Base-by-base conservation (phyloP, 2,888 invertebrate genomes). In the Leptopilina syphax region DNA sequence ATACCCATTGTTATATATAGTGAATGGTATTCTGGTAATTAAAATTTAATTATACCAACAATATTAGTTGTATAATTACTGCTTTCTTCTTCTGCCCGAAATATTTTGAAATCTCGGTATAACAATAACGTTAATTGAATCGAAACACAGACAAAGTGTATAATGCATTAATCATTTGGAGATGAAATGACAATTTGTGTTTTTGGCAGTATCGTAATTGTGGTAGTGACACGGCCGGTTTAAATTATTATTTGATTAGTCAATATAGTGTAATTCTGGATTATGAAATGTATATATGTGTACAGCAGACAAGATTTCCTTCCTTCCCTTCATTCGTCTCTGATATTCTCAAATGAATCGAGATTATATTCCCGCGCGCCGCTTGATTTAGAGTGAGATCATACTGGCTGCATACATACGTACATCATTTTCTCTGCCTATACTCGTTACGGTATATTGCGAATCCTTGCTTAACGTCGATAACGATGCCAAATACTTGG, bases 401-500 rank as follows among this genome's bases (percentile, higher is more conserved):
- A 54, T 27, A 27, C 54, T 18, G 18, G 18, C 18, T 27, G 70
- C 70, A 68, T 68, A 68, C 68, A 18, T 18, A 70, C 54, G 76
- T 73, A 73, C 79, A 67, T 63, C 77, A 78, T 77, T 44, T 34
- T 34, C 34, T 79, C 80, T 81, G 78, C 68, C 77, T 79, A 18
- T 18, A 79, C 77, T 79, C 77, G 73, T 81, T 76, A 79, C 78
- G 80, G 80, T 81, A 80, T 82, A 83, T 84, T 80, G 85, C 80
- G 81, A 82, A 81, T 82, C 82, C 81, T 83, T 81, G 84, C 81
- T 83, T 81, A 83, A 84, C 82, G 78, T 82, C 81, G 83, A 83
- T 81, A 79, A 63, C 82, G 77, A 67, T 80, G 82, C 81, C 81
- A 84, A 83, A 84, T 84, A 84, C 84, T 84, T 84, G 81, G 79